phyloP scores from a whole-genome alignment of 2,888 invertebrate species.

The Agrilus biguttatus region DNA sequence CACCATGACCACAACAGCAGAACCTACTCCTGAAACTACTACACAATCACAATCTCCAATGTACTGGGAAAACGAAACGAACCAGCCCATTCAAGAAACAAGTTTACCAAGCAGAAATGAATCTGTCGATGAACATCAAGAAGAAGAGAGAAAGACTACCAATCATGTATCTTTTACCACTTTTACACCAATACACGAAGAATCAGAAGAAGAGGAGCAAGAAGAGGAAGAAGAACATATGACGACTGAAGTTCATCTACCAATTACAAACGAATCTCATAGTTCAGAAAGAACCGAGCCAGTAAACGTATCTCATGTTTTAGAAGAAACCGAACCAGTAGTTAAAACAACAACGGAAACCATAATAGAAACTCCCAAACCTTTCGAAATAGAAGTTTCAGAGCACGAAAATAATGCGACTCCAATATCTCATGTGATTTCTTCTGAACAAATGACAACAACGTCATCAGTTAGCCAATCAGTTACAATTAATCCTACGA shows the following conservation, averaged over 20 bases:
- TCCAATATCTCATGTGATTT: too few species aligned
- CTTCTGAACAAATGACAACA: too few species aligned
- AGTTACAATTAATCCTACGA: too few species aligned
- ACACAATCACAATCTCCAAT: slow-evolving; percentile 12
- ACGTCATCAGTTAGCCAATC: too few species aligned
- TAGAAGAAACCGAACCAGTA: slow-evolving; percentile 25
- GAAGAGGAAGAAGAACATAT: slow-evolving; percentile 21
- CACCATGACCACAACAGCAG: slow-evolving; percentile 16
- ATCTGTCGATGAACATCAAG: slow-evolving; percentile 10
- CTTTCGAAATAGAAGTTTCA: too few species aligned
- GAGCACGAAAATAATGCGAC: too few species aligned
- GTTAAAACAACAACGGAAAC: slow-evolving; percentile 32
- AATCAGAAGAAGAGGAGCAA: too few species aligned
- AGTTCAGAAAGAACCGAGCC: slow-evolving; percentile 27
- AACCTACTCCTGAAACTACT: slow-evolving; percentile 16
- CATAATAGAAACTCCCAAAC: slow-evolving; percentile 17
- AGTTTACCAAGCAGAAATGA: not conserved
- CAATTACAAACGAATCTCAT: slow-evolving; percentile 16
- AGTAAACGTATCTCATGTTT: slow-evolving; percentile 33
- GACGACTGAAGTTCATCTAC: slow-evolving; percentile 25
- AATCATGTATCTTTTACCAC: slow-evolving; percentile 24
- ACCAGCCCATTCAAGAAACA: slow-evolving; percentile 5
- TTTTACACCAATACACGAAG: not conserved
- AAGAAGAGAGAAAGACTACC: slow-evolving; percentile 11
- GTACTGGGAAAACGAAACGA: not conserved